These are phyloP conservation scores for Pollenia angustigena DNA, from an alignment of 2,888 invertebrate genomes.

Conservation along the genomic window DNA sequence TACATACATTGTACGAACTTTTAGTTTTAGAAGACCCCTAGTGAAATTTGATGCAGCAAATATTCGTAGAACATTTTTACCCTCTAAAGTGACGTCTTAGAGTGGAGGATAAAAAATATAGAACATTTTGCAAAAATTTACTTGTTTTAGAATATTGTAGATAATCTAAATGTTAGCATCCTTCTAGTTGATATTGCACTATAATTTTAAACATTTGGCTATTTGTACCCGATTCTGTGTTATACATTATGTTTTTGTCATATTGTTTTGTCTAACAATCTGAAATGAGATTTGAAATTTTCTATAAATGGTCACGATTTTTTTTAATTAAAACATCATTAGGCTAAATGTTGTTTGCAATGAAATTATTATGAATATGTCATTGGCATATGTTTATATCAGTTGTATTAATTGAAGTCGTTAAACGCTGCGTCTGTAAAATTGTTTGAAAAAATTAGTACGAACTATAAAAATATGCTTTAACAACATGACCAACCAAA, in stretches of 20 bases:
- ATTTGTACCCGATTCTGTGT: not conserved
- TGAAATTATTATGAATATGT: slow-evolving; percentile 43
- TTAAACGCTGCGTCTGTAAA: slow-evolving; percentile 33
- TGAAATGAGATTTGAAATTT: not conserved
- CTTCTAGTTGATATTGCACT: no score
- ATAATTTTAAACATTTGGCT: not conserved
- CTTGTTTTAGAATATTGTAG: no score
- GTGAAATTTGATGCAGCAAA: no score
- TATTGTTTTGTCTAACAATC: slow-evolving; percentile 6
- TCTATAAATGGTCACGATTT: slow-evolving; percentile 57
- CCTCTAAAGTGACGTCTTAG: no score
- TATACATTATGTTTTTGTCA: not conserved
- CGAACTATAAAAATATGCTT: slow-evolving; percentile 57
- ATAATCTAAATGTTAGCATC: no score
- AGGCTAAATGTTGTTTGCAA: slow-evolving; percentile 59
- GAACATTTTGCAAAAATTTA: no score
- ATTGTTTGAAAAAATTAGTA: slow-evolving; percentile 17
- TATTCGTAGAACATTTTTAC: no score
- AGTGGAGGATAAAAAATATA: no score
- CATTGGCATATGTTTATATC: not conserved
- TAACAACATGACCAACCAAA: slow-evolving; percentile 39
- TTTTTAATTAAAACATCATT: slow-evolving; percentile 55
- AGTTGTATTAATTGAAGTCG: not conserved
- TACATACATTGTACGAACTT: no score
- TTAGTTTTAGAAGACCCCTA: no score